Base-by-base conservation (phyloP, 2,113 vertebrate genomes). In the Campylomormyrus tamandua region DNA sequence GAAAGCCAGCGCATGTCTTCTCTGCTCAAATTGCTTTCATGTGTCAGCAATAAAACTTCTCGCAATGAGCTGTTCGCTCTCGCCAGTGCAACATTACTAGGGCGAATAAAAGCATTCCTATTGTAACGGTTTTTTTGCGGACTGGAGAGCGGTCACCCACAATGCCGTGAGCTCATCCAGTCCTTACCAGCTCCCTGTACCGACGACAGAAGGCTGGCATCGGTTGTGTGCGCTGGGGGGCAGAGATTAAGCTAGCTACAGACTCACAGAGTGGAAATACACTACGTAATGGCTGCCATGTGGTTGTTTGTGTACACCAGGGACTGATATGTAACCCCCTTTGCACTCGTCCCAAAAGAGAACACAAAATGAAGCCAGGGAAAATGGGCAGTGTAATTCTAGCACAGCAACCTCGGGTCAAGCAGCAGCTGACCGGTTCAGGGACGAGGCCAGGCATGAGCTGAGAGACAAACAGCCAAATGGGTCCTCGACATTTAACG, bases 381-480 rank as follows among this genome's bases (percentile, higher is more conserved):
- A 92, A 89, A 89, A 80, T 17, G 35, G 21, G 5, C 45, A 84
- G 83, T 10, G 21, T 48, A 48, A 84, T 24, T 48, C 42, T 24
- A 24, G 6, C 21, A 11, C 19, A 90, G 91, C 39, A 24, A 92
- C 91, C 90, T 83, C 62, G 74, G 24, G 6, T 74, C 91, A 90
- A 94, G 15, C 31, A 88, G 90, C 92, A 94, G 94, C 93, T 95
- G 93, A 92, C 92, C 90, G 89, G 92, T 87, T 31, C 90, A 90
- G 58, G 91, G 66, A 70, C 39, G 66, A 91, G 90, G 66, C 89
- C 87, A 90, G 92, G 90, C 83, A 11, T 50, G 86, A 80, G 46
- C 85, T 92, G 91, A 92, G 62, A 90, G 89, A 89, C 50, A 35
- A 27, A 62, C 74, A 91, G 92, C 92, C 92, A 93, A 93, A 92